phyloP scores from a whole-genome alignment of 2,113 vertebrate genomes.

The Callaeas wilsoni region DNA sequence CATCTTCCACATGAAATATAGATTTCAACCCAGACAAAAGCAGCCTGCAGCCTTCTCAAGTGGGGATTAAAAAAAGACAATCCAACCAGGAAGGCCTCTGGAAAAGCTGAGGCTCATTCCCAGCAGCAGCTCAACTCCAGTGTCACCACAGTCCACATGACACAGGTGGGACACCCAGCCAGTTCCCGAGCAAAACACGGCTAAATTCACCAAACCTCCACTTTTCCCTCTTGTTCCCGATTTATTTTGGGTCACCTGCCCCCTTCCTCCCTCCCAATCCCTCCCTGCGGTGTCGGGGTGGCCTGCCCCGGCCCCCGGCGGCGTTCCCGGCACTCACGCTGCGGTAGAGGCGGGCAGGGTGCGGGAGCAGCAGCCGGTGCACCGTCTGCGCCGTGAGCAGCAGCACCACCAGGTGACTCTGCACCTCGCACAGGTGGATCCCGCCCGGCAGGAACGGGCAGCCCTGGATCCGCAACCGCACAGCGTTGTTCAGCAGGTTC shows the following conservation, averaged over 20 bases:
- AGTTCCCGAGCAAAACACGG: fast-evolving
- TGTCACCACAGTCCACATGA: fast-evolving
- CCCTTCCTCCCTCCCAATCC: background rate
- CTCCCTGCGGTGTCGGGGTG: background rate
- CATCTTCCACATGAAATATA: background rate
- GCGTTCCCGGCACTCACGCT: constrained; percentile 76
- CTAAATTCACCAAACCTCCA: fast-evolving
- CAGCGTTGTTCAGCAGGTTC: constrained; percentile 84
- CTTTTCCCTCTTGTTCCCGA: fast-evolving
- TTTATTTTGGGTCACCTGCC: background rate
- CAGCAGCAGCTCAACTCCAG: background rate
- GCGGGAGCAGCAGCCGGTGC: constrained; percentile 86
- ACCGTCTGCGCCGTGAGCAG: constrained; percentile 85
- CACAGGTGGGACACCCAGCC: fast-evolving
- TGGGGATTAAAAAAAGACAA: background rate
- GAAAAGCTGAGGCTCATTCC: background rate
- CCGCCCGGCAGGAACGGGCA: constrained; percentile 84
- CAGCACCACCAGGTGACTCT: constrained; percentile 82
- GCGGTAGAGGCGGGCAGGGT: constrained; percentile 86
- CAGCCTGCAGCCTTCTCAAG: background rate
- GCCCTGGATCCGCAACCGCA: constrained; percentile 79
- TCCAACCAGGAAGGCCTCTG: background rate
- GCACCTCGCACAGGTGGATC: constrained; percentile 84
- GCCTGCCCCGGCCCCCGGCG: background rate
- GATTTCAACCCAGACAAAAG: background rate